phyloP scores from a whole-genome alignment of 2,888 invertebrate genomes.

The Phortica magna region DNA sequence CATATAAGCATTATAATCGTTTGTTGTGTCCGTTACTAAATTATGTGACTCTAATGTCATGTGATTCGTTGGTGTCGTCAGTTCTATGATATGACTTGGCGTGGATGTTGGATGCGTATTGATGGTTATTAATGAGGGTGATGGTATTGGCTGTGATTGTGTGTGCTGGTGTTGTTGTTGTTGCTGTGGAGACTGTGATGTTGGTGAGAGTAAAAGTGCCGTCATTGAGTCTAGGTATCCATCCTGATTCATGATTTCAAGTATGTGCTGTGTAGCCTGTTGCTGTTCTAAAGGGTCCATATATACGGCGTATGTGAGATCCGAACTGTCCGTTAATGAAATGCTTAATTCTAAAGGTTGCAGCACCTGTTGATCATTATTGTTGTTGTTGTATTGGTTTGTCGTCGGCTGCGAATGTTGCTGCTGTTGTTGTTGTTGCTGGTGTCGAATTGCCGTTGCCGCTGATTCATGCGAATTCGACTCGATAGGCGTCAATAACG shows the following conservation, averaged over 20 bases:
- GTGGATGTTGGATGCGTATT: constrained; percentile 29
- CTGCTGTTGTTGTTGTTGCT: constrained; percentile 34
- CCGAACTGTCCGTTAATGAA: constrained; percentile 62
- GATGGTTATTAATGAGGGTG: constrained; percentile 26
- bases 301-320: constrained; percentile 57
- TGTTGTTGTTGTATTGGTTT: constrained; percentile 46
- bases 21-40: constrained; percentile 37
- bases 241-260: constrained; percentile 40
- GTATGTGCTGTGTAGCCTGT: constrained; percentile 39
- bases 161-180: constrained; percentile 39
- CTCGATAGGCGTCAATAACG: constrained; percentile 54
- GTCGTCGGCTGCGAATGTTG: constrained; percentile 6
- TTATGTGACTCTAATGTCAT: constrained; percentile 49
- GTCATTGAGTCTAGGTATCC: constrained; percentile 52
- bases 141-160: constrained; percentile 24
- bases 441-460: constrained; percentile 42
- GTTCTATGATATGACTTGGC: constrained; percentile 24
- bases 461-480: constrained; percentile 12
- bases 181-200: constrained; percentile 32
- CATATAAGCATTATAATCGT: constrained; percentile 10
- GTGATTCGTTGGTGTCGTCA: constrained; percentile 6
- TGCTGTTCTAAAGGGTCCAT: constrained; percentile 39
- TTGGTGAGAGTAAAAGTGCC: constrained; percentile 52
- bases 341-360: constrained; percentile 71
- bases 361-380: constrained; percentile 74